A percentile compares a stretch with the other conserved stretches of the same genome.
phyloP scores from a whole-genome alignment of 2,797 vertebrate species.

The Etheostoma nigrum region DNA sequence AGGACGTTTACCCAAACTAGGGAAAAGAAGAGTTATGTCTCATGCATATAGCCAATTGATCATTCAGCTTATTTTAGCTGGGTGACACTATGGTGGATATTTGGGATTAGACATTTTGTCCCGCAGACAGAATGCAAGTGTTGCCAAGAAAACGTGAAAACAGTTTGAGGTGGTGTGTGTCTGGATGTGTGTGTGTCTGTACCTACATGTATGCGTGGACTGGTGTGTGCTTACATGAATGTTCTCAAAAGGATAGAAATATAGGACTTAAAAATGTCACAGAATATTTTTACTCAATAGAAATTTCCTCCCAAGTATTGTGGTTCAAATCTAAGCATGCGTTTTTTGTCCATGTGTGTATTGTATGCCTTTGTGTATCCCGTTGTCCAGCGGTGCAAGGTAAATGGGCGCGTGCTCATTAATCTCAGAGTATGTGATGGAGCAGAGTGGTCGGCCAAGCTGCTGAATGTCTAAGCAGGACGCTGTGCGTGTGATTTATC shows the following conservation, averaged over 20 bases:
- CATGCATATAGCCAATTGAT: slow-evolving; percentile 63
- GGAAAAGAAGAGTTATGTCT: slow-evolving; percentile 41
- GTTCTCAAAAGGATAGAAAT: neutral
- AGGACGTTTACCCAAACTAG: slow-evolving; percentile 49
- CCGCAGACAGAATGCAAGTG: slow-evolving; percentile 10
- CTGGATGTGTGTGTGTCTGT: neutral
- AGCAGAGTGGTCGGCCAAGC: slow-evolving; percentile 77
- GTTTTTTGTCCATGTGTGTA: neutral
- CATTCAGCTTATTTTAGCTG: slow-evolving; percentile 44
- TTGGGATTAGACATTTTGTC: slow-evolving; percentile 42
- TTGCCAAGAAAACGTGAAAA: slow-evolving; percentile 5
- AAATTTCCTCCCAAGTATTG: slow-evolving; percentile 33
- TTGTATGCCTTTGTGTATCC: slow-evolving; percentile 38
- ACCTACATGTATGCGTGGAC: neutral
- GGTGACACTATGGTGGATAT: slow-evolving; percentile 24
- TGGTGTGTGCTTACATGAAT: neutral
- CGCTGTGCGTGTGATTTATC: slow-evolving; percentile 82
- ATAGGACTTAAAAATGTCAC: neutral
- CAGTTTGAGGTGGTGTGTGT: neutral
- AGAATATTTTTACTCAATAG: slow-evolving; percentile 26
- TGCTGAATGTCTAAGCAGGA: slow-evolving; percentile 82
- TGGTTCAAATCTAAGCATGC: slow-evolving; percentile 26
- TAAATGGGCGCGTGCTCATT: slow-evolving; percentile 83
- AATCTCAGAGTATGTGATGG: slow-evolving; percentile 78
- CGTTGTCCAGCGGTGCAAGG: slow-evolving; percentile 63